phyloP scores from a whole-genome alignment of 2,113 vertebrate genomes.

The Artemisiospiza belli region DNA sequence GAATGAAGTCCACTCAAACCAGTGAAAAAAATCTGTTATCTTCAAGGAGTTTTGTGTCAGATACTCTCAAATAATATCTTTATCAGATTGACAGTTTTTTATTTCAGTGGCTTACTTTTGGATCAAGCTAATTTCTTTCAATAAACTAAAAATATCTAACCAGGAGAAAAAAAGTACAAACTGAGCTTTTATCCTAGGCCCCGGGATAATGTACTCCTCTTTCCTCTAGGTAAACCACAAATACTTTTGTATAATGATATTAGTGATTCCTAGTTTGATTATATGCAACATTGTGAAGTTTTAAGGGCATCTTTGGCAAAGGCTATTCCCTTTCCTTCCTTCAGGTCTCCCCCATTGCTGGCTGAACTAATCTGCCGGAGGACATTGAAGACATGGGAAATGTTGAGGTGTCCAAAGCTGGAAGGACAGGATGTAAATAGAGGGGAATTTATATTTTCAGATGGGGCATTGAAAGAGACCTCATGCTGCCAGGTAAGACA shows the following conservation, averaged over 20 bases:
- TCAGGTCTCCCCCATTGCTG: background rate
- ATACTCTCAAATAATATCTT: background rate
- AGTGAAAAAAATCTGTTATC: background rate
- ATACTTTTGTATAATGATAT: background rate
- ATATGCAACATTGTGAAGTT: background rate
- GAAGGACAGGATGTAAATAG: background rate
- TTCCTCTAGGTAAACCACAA: background rate
- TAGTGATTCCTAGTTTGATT: background rate
- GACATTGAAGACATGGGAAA: background rate
- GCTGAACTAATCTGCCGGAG: background rate
- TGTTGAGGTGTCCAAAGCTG: background rate
- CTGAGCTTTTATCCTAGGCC: background rate
- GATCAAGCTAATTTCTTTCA: background rate
- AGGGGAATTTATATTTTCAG: background rate
- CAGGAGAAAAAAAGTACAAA: background rate
- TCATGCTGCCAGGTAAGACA: background rate
- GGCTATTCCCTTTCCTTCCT: background rate
- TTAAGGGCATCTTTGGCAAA: background rate
- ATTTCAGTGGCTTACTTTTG: background rate
- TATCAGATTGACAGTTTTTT: background rate
- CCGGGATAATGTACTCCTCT: background rate
- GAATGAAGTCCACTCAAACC: background rate
- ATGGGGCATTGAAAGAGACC: background rate
- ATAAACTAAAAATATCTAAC: background rate
- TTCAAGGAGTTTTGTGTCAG: background rate